Evolutionary conservation across 1,140 invertebrate genomes (phyloP).

Genomic region (Dysdera silvatica): DNA sequence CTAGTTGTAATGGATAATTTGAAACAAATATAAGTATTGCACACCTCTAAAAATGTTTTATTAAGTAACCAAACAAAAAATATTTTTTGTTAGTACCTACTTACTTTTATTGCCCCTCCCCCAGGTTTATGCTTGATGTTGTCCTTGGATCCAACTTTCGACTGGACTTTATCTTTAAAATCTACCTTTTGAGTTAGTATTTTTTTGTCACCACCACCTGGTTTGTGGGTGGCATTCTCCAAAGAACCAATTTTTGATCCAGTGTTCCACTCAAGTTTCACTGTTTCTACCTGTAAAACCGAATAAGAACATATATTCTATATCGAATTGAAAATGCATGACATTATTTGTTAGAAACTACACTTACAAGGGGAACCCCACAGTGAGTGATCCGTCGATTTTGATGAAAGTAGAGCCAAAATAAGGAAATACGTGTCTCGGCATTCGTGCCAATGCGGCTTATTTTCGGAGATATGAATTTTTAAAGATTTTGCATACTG

Average conservation of each 20-base stretch:
- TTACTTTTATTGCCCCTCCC: conserved; percentile 74
- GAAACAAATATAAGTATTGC: neutral
- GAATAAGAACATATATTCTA: neutral
- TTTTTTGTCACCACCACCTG: conserved; percentile 74
- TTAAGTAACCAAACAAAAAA: neutral
- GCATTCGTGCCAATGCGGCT: too few relatives aligned
- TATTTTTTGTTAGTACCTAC: too few relatives aligned
- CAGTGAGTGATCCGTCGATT: neutral
- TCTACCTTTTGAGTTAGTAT: conserved; percentile 64
- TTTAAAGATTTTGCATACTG: too few relatives aligned
- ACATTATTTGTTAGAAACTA: neutral
- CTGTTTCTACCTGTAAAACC: conserved; percentile 45
- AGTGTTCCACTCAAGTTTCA: conserved; percentile 69
- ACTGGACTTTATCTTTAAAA: conserved; percentile 77
- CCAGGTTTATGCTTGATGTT: conserved; percentile 86
- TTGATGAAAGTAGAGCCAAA: too few relatives aligned
- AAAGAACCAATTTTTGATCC: conserved; percentile 69
- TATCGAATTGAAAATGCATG: neutral
- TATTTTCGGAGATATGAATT: too few relatives aligned
- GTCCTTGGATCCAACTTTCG: conserved; percentile 87
- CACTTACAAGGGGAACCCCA: neutral
- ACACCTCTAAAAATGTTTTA: neutral
- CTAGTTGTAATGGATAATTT: neutral
- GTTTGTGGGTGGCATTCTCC: conserved; percentile 75
- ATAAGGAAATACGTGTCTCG: too few relatives aligned